Conservation (phyloP, 2,113 vertebrate species). For the Tragelaphus buxtoni region DNA sequence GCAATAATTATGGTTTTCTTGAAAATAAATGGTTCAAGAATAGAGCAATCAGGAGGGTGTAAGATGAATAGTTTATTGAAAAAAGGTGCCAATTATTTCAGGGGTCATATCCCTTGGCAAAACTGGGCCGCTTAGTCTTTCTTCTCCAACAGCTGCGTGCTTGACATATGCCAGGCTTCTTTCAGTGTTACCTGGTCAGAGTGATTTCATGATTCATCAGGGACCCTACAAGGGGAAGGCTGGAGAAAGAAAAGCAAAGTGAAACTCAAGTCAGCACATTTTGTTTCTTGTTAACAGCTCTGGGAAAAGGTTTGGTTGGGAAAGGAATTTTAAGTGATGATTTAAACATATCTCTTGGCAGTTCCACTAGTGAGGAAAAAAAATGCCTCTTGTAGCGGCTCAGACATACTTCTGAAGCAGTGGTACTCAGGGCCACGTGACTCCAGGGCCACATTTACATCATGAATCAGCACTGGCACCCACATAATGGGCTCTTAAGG, state of each 20-base stretch:
- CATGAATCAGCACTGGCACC: neutral
- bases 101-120: neutral
- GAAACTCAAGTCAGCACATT: slow-evolving; percentile 56
- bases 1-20: slow-evolving; percentile 52
- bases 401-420: neutral
- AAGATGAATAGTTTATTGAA: slow-evolving; percentile 28
- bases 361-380: slow-evolving; percentile 2
- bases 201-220: neutral
- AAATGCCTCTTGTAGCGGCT: neutral
- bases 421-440: neutral
- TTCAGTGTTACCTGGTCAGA: slow-evolving; percentile 32
- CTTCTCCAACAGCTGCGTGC: neutral
- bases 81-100: slow-evolving; percentile 21
- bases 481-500: slow-evolving; percentile 35
- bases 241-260: slow-evolving; percentile 18
- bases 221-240: neutral
- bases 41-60: slow-evolving; percentile 37
- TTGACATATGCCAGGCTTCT: neutral
- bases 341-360: slow-evolving; percentile 66
- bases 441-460: slow-evolving; percentile 49
- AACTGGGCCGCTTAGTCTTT: neutral
- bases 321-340: slow-evolving; percentile 65
- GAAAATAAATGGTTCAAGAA: slow-evolving; percentile 48
- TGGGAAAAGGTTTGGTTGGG: slow-evolving; percentile 46
- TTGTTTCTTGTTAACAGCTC: slow-evolving; percentile 65